These are phyloP conservation scores for Rapana venosa DNA, from an alignment of 2,888 invertebrate species.

Conservation along the genomic window DNA sequence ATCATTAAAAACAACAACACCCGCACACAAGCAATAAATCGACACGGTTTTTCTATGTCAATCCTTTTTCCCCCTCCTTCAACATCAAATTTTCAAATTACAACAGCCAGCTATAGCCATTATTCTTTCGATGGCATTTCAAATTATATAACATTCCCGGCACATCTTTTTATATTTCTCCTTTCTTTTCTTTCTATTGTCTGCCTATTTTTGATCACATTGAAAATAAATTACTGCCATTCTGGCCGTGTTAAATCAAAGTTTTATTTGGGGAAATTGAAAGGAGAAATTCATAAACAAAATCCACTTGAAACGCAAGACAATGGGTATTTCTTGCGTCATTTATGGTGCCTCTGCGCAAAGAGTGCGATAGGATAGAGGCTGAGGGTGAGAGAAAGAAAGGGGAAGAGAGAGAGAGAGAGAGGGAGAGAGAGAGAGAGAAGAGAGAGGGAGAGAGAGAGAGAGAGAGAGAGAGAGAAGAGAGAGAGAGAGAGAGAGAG, in stretches of 20 bases:
- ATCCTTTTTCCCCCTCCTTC: not conserved
- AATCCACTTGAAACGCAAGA: not conserved
- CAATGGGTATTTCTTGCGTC: not conserved
- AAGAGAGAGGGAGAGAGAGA: not conserved
- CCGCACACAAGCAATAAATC: not conserved
- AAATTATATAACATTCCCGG: not conserved
- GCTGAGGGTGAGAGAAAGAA: not conserved
- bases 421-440: not conserved
- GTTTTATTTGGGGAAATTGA: not conserved
- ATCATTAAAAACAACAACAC: not conserved
- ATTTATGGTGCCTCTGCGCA: not conserved
- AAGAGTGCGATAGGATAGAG: not conserved
- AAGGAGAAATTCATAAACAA: constrained; percentile 7
- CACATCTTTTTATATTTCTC: not conserved
- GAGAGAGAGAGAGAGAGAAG: not conserved
- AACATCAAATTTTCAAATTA: not conserved
- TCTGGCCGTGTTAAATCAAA: not conserved
- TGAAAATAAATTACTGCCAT: not conserved
- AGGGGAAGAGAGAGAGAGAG: not conserved
- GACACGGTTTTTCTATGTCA: not conserved
- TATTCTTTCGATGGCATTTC: not conserved
- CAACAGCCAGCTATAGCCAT: not conserved
- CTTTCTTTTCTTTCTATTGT: not conserved
- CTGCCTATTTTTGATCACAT: not conserved
- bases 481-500: not conserved